These are phyloP conservation scores for Carassius carassius DNA, from an alignment of 2,113 vertebrate species.

Conservation along the genomic window DNA sequence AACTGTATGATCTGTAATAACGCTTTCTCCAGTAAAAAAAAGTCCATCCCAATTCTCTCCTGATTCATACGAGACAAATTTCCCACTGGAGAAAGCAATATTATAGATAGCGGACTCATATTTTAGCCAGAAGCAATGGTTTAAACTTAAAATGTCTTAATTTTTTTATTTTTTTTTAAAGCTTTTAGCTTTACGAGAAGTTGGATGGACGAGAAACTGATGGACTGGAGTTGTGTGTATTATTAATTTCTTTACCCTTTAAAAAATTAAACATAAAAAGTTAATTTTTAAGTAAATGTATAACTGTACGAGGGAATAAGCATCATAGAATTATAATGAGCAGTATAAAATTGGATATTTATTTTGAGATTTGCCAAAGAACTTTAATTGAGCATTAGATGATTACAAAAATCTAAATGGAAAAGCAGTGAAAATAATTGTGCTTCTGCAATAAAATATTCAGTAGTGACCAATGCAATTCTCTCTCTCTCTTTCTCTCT, in stretches of 20 bases:
- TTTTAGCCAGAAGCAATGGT: neutral
- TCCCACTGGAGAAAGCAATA: no score
- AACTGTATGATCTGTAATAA: no score
- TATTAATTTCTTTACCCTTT: neutral
- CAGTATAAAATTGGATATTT: neutral
- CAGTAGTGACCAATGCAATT: neutral
- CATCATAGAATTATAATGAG: neutral
- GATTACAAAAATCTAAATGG: neutral
- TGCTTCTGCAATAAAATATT: neutral
- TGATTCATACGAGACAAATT: no score
- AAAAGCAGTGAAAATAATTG: neutral
- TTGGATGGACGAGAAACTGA: neutral
- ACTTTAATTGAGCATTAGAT: neutral
- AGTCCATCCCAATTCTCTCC: no score
- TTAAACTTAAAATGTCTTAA: no score
- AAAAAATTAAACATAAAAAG: neutral
- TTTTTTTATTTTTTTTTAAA: no score
- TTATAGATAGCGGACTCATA: no score
- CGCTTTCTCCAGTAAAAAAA: no score
- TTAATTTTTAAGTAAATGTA: neutral
- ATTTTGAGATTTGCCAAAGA: neutral
- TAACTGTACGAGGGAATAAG: neutral
- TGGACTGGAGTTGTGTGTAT: neutral
- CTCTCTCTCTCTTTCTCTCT: neutral
- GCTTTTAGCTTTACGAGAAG: no score